Conservation (phyloP, 2,113 vertebrate species). For the Zingel zingel region DNA sequence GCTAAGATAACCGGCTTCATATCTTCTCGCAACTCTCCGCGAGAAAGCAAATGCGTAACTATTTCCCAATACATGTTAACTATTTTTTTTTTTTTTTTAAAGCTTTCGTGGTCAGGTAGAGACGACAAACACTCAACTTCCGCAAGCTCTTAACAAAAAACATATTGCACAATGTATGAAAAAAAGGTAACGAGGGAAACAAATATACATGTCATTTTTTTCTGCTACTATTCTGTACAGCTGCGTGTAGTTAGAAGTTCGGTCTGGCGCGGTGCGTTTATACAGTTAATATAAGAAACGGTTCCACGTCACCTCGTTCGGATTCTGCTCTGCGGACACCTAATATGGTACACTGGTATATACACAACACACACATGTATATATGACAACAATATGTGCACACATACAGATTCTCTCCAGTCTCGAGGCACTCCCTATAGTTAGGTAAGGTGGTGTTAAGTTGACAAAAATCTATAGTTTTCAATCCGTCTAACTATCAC, state of each 20-base stretch:
- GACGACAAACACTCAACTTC: background rate
- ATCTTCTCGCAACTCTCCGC: background rate
- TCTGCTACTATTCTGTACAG: constrained; percentile 68
- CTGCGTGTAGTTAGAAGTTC: constrained; percentile 64
- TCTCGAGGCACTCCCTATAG: constrained; percentile 81
- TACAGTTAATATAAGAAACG: constrained; percentile 72
- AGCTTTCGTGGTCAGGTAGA: background rate
- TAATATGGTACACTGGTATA: constrained; percentile 58
- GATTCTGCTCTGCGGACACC: constrained; percentile 44
- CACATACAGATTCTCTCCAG: constrained; percentile 55
- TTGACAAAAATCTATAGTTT: constrained; percentile 67
- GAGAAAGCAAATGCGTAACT: background rate
- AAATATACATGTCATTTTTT: constrained; percentile 44
- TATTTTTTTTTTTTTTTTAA: background rate
- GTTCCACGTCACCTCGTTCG: background rate
- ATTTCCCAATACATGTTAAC: background rate
- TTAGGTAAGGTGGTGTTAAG: constrained; percentile 80
- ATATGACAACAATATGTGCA: constrained; percentile 52
- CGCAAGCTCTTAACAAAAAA: constrained; percentile 22
- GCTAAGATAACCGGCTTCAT: background rate
- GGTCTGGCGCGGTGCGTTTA: constrained; percentile 65
- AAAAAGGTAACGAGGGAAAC: constrained; percentile 33
- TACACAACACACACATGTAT: constrained; percentile 56
- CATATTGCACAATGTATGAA: constrained; percentile 60
- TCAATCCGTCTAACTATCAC: constrained; percentile 55